Conservation (phyloP, 1,140 invertebrate species). For the Halyomorpha halys region DNA sequence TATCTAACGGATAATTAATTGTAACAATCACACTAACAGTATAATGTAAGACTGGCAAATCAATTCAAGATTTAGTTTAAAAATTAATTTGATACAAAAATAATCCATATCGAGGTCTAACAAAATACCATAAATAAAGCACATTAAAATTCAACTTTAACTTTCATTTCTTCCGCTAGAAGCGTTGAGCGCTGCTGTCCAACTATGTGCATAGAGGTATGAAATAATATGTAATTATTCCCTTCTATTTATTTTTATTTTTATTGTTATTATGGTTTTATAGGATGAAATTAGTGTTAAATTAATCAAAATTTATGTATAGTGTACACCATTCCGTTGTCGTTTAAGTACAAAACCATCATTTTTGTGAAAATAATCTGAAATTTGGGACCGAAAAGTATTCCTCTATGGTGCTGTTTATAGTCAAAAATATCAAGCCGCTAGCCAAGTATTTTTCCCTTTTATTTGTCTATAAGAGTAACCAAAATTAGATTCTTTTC, state of each 20-base stretch:
- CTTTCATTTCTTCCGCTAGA: conserved; percentile 13
- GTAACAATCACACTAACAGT: too few relatives aligned
- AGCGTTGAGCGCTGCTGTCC: conserved; percentile 6
- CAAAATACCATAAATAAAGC: conserved; percentile 3
- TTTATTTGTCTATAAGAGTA: conserved; percentile 20
- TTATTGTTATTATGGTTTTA: too few relatives aligned
- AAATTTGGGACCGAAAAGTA: conserved; percentile 4
- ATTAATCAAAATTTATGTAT: too few relatives aligned
- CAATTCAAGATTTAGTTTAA: too few relatives aligned
- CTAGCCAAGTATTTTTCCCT: conserved; percentile 27
- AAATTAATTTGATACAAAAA: too few relatives aligned
- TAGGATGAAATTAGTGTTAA: too few relatives aligned
- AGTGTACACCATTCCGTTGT: too few relatives aligned
- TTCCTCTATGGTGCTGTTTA: conserved; percentile 29
- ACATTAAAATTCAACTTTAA: not conserved
- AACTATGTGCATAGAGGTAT: not conserved
- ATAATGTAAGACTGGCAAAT: too few relatives aligned
- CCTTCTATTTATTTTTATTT: too few relatives aligned
- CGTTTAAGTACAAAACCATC: too few relatives aligned
- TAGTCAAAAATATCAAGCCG: conserved; percentile 30
- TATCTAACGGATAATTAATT: too few relatives aligned
- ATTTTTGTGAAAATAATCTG: not conserved
- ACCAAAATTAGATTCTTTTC: conserved; percentile 14
- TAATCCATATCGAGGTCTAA: too few relatives aligned
- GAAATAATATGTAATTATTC: not conserved